Evolutionary conservation across 1,140 invertebrate species (phyloP).

Genomic region (Orussus abietinus): DNA sequence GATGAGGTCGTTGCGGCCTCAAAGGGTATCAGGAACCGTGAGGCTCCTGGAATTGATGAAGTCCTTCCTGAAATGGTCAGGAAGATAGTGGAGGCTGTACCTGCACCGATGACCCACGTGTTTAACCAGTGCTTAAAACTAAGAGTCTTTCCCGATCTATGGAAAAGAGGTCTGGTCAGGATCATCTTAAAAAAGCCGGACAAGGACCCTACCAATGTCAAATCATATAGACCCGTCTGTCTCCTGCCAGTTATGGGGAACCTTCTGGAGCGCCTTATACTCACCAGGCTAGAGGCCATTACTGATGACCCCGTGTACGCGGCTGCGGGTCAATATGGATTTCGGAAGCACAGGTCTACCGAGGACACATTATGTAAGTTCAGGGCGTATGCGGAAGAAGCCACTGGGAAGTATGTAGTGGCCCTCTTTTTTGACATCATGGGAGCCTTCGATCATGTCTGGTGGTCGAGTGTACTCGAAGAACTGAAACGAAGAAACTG

Average conservation of each 20-base stretch:
- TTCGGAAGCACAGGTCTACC: not conserved
- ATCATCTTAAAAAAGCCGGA: slow-evolving; percentile 17
- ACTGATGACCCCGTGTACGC: slow-evolving; percentile 21
- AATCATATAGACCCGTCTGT: slow-evolving; percentile 21
- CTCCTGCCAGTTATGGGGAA: slow-evolving; percentile 21
- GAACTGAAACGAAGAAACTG: no score
- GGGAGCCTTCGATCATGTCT: no score
- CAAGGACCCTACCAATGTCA: slow-evolving; percentile 1
- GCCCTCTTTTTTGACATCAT: no score
- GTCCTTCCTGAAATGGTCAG: no score
- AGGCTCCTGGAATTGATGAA: slow-evolving; percentile 4
- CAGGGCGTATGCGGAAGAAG: no score
- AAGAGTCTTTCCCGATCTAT: slow-evolving; percentile 20
- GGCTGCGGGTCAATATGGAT: not conserved
- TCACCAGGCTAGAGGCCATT: slow-evolving; percentile 13
- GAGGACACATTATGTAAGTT: not conserved
- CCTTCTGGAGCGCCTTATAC: slow-evolving; percentile 21
- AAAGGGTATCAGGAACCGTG: not conserved
- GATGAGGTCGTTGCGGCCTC: not conserved
- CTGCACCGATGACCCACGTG: not conserved
- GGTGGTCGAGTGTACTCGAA: no score
- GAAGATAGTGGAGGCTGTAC: not conserved
- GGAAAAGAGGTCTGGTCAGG: slow-evolving; percentile 25
- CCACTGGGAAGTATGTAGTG: no score
- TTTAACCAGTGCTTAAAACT: not conserved